Evolutionary conservation across 2,888 invertebrate species (phyloP).

Genomic region (Muschampia staudingeri): DNA sequence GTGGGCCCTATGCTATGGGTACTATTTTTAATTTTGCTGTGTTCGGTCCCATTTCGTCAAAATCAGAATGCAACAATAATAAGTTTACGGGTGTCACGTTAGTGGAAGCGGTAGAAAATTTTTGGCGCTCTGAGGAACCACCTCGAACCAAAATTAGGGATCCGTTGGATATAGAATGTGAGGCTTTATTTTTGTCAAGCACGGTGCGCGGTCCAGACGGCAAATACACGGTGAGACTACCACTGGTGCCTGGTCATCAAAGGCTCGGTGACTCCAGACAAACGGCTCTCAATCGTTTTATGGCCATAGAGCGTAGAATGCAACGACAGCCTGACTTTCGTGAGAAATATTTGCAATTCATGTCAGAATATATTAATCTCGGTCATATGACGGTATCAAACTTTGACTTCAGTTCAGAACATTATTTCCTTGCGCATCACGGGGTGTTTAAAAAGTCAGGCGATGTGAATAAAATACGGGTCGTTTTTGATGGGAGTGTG

Average conservation of each 20-base stretch:
- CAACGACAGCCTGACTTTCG: too few species aligned
- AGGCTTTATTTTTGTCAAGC: neutral
- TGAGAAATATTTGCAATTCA: too few species aligned
- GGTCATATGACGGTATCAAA: too few species aligned
- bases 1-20: too few species aligned
- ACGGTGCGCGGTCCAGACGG: neutral
- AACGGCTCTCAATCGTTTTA: too few species aligned
- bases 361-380: too few species aligned
- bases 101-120: conserved; percentile 10
- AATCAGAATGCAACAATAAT: neutral
- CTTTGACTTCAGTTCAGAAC: too few species aligned
- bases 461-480: conserved; percentile 24
- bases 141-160: conserved; percentile 11
- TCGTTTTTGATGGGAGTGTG: conserved; percentile 40
- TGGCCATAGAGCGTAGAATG: too few species aligned
- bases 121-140: conserved; percentile 28
- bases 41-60: too few species aligned
- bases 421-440: neutral
- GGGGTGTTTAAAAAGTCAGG: conserved; percentile 15
- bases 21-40: too few species aligned
- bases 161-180: conserved; percentile 18
- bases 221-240: neutral
- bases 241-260: too few species aligned
- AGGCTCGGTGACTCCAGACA: too few species aligned
- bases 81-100: conserved; percentile 14